A percentile compares a stretch with the other conserved stretches of the same genome.
phyloP scores from a whole-genome alignment of 2,797 vertebrate genomes.

The Rhinella marina region DNA sequence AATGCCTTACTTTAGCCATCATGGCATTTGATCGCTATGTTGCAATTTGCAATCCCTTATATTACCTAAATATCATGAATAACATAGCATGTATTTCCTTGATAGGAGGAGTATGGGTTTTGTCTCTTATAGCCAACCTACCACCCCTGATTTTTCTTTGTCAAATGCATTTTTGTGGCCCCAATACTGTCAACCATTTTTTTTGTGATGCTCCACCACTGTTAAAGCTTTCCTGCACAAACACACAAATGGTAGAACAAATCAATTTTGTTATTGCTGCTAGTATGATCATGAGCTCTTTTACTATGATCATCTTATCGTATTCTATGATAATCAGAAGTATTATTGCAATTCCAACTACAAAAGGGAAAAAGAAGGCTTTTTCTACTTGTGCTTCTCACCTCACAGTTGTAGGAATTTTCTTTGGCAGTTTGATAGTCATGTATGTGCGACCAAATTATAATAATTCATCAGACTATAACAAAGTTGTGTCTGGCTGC shows the following conservation, averaged over 20 bases:
- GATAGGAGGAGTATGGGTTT: conserved; percentile 61
- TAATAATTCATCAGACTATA: not conserved
- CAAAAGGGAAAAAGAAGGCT: conserved; percentile 23
- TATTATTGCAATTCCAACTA: conserved; percentile 31
- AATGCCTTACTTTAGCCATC: conserved; percentile 64
- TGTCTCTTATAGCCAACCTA: conserved; percentile 55
- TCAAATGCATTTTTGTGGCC: conserved; percentile 65
- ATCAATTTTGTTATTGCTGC: conserved; percentile 18
- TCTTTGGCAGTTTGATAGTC: conserved; percentile 24
- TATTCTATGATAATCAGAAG: conserved; percentile 31
- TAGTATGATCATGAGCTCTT: conserved; percentile 16
- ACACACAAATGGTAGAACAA: conserved; percentile 33
- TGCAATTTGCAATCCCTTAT: conserved; percentile 59
- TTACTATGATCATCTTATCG: not conserved
- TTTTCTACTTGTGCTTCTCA: conserved; percentile 53
- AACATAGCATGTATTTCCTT: conserved; percentile 55
- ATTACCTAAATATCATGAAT: conserved; percentile 63
- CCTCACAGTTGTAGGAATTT: conserved; percentile 37
- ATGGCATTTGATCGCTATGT: conserved; percentile 67
- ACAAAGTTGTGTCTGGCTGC: conserved; percentile 28
- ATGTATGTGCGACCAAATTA: conserved; percentile 42
- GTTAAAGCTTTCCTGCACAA: conserved; percentile 64
- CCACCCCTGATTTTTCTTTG: conserved; percentile 55
- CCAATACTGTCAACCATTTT: conserved; percentile 65
- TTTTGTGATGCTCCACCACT: conserved; percentile 70